Percentiles rank a stretch among this genome's conserved stretches.
These are phyloP conservation scores for Charaxes varanes DNA, from an alignment of 1,140 invertebrate species.

Conservation along the genomic window DNA sequence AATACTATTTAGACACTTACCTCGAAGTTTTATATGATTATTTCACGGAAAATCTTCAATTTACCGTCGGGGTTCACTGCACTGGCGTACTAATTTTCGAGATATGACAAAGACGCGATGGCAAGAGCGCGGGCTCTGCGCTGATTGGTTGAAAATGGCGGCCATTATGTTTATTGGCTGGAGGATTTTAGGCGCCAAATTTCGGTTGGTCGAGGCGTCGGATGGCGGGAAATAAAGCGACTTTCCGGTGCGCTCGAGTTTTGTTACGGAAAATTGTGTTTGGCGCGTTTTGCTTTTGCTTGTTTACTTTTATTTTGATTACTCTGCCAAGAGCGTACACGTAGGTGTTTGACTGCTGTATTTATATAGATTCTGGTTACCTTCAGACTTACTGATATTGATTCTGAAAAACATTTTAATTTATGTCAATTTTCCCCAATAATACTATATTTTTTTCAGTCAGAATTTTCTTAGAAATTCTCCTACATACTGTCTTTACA, in stretches of 20 bases:
- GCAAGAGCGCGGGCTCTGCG: constrained; percentile 62
- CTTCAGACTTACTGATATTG: not conserved
- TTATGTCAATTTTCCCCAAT: not conserved
- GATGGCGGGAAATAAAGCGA: constrained; percentile 68
- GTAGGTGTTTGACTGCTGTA: constrained; percentile 11
- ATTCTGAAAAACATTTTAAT: not conserved
- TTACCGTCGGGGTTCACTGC: constrained; percentile 69
- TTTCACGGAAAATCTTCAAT: constrained; percentile 60
- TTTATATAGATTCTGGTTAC: constrained; percentile 8
- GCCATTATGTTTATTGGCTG: constrained; percentile 53
- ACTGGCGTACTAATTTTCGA: constrained; percentile 71
- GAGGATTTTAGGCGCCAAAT: constrained; percentile 66
- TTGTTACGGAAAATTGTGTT: constrained; percentile 65
- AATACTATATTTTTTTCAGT: too few species aligned
- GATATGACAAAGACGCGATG: constrained; percentile 68
- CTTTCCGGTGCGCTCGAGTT: constrained; percentile 63
- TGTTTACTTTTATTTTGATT: constrained; percentile 35
- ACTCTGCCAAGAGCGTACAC: constrained; percentile 17
- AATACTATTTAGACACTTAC: constrained; percentile 36
- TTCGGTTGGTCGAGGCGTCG: constrained; percentile 68
- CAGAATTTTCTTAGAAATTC: too few species aligned
- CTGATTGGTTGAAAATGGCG: constrained; percentile 68
- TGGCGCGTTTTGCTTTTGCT: constrained; percentile 49
- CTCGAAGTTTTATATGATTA: constrained; percentile 41
- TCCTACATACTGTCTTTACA: too few species aligned